These are phyloP conservation scores for Molorchus minor DNA, from an alignment of 2,888 invertebrate genomes.

Conservation along the genomic window DNA sequence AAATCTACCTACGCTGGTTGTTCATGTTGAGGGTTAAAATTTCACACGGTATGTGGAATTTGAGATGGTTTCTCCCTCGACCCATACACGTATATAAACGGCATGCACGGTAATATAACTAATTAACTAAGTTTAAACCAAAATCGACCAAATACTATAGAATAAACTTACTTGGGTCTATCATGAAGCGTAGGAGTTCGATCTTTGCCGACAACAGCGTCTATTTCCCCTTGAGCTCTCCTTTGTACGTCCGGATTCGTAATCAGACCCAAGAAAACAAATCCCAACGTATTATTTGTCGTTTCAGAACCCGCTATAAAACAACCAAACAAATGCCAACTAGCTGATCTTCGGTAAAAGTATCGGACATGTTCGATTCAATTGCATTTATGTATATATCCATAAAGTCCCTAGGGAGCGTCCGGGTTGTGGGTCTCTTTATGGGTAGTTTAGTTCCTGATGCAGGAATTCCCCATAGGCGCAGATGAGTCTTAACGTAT, in stretches of 20 bases:
- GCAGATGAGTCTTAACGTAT: constrained; percentile 75
- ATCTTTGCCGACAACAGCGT: constrained; percentile 74
- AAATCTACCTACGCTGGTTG: background rate
- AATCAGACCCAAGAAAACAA: constrained; percentile 79
- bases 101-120: too few relatives aligned
- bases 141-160: too few relatives aligned
- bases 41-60: background rate
- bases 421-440: constrained; percentile 70
- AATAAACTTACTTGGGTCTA: constrained; percentile 69
- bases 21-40: background rate
- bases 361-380: constrained; percentile 61
- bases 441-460: constrained; percentile 76
- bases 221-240: constrained; percentile 82
- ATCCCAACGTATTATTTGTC: constrained; percentile 80
- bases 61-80: background rate
- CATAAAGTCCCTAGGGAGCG: constrained; percentile 80
- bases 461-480: constrained; percentile 78
- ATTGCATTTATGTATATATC: constrained; percentile 80
- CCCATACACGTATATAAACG: background rate
- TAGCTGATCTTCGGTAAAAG: constrained; percentile 76
- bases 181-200: constrained; percentile 76
- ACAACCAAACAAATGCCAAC: constrained; percentile 84
- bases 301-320: constrained; percentile 91
- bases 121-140: too few relatives aligned
- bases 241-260: constrained; percentile 76